Evolutionary conservation across 2,113 vertebrate species (phyloP), one percentile per base, ranked within the genome.

Genomic region (Regulus satrapa): DNA sequence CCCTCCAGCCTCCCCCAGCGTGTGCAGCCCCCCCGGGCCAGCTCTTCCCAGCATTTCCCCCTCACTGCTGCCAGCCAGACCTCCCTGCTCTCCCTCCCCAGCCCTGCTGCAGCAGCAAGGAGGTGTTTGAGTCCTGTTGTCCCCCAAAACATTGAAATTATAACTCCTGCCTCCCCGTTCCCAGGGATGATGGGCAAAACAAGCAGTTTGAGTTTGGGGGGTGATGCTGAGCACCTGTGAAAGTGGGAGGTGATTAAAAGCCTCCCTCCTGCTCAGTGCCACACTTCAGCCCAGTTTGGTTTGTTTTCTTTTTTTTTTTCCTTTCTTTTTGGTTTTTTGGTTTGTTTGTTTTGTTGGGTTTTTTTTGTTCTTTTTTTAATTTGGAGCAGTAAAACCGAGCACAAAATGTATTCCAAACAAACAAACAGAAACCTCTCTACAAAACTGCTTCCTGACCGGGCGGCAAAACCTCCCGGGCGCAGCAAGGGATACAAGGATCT

Each of bases 381-480:
- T 77, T 86, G 56, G 48, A 90, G n/a, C 74, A 51, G 83, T 40
- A 36, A 83, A 76, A 88, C 32, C 17, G 59, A 93, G 95, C 96
- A 96, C 95, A 97, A 96, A 96, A 97, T 97, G 95, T 95, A 96
- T 95, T 95, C 46, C 81, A 94, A 56, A 85, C 68, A 63, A 77
- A 56, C 45, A 31, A 26, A 46, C 55, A 45, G 72, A 77, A 38
- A 69, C 36, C 20, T 85, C 43, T 75, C 36, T 64, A 10, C 54
- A 61, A 38, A 79, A 64, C 82, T 4, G 0, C 79, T 74, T 91
- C 83, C 52, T 59, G 28, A 83, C 1, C 1, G 17, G 75, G 71
- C 58, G 52, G 7, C 6, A 51, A 82, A 94, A 91, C 28, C 54
- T 79, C 18, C 64, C 62, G 0, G 0, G 48, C 78, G 84, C 67